Conservation (phyloP, 1,140 invertebrate genomes). For the Tetragonula clypearis region DNA sequence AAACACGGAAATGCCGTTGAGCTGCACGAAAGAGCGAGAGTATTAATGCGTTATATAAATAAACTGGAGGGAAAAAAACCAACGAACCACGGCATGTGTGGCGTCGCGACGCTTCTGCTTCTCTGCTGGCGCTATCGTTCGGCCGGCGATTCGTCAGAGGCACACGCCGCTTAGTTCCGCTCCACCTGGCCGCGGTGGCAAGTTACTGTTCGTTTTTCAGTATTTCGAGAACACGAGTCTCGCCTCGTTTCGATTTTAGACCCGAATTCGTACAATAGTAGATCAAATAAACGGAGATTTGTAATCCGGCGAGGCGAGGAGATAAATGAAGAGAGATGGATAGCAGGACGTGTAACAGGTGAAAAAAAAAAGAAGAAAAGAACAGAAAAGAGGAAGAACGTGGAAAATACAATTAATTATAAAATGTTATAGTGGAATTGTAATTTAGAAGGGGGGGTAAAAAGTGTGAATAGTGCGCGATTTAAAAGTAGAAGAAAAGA, state of each 20-base stretch:
- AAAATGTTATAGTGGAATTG: background rate
- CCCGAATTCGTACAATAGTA: background rate
- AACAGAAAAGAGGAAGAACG: background rate
- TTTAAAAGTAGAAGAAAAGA: background rate
- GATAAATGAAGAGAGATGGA: background rate
- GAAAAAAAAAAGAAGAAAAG: no score
- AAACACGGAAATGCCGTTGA: constrained; percentile 70
- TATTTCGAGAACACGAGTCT: constrained; percentile 35
- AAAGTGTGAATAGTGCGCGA: background rate
- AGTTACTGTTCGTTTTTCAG: constrained; percentile 40
- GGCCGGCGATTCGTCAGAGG: constrained; percentile 9
- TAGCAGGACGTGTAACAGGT: background rate
- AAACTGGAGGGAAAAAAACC: constrained; percentile 74
- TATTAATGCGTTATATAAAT: constrained; percentile 78
- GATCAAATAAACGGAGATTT: background rate
- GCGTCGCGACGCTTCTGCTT: constrained; percentile 24
- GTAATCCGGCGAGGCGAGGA: background rate
- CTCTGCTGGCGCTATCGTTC: constrained; percentile 1
- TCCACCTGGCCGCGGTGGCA: constrained; percentile 32
- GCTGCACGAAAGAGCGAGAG: constrained; percentile 64
- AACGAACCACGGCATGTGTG: constrained; percentile 32
- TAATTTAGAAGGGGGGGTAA: background rate
- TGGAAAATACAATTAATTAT: background rate
- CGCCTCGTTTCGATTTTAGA: background rate
- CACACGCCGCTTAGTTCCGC: constrained; percentile 38